Evolutionary conservation across 2,797 vertebrate genomes (phyloP), one percentile per base, ranked within the genome.

Genomic region (Podarcis lilfordi): DNA sequence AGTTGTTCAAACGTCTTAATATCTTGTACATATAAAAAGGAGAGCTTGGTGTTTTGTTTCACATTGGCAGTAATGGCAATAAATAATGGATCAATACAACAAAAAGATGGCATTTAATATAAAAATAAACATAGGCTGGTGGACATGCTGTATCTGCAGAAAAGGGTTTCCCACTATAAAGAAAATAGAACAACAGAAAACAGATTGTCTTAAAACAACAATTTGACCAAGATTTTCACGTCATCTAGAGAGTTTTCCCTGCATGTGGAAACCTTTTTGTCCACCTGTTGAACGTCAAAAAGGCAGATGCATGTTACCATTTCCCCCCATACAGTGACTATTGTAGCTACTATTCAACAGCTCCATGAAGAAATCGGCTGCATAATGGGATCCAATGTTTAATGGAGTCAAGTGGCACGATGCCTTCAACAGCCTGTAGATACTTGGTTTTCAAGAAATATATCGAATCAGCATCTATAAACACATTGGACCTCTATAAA

Each of bases 1-100:
- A 97, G 96, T 97, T 97, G 97, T 96, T 96, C 95, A 88, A 97
- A 96, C 93, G 96, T 95, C 93, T 95, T 96, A 92, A 95, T 85
- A 93, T 95, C 93, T 94, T 97, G 95, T 95, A 93, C 96, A 94
- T 92, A 94, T 93, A 95, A 96, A 96, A 97, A 93, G 91, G 93
- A 95, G 90, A 94, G 93, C 85, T 96, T 94, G 2, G 75, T 95
- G 92, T 95, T 96, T 94, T 93, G 93, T 86, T 89, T 96, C 93
- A 96, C 96, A 95, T 96, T 95, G 94, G 95, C 94, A 93, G 86
- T 96, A 93, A 96, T 93, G 93, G 91, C 84, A 94, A 96, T 96
- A 97, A 97, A 95, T 96, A 95, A 95, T 92, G 92, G 96, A 95
- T 77, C 85, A 88, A 83, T 95, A 93, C 93, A 96, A 96, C 89